Conservation (phyloP, 2,888 invertebrate species). For the Agapostemon virescens region DNA sequence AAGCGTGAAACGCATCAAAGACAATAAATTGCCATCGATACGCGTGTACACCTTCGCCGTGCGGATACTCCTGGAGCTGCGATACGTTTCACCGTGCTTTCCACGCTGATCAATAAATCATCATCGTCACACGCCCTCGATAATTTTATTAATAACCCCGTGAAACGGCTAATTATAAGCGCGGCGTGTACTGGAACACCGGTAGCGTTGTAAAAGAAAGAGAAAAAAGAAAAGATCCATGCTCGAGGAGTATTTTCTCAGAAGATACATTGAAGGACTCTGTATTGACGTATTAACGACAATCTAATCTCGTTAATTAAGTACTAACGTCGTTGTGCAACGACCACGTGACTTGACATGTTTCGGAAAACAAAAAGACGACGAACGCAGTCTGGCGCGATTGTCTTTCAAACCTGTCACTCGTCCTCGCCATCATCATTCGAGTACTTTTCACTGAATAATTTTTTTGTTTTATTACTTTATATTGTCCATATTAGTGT, state of each 20-base stretch:
- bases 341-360: constrained; percentile 20
- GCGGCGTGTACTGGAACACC: neutral
- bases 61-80: neutral
- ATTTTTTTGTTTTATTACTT: neutral
- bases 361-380: constrained; percentile 5
- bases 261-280: neutral
- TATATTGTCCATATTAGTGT: neutral
- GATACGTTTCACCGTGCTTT: constrained; percentile 14
- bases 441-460: neutral
- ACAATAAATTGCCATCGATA: neutral
- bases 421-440: neutral
- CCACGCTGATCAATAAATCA: constrained; percentile 48
- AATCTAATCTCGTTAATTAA: constrained; percentile 48
- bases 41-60: neutral
- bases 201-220: neutral
- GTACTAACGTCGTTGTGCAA: constrained; percentile 20
- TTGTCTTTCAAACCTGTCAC: neutral
- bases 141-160: constrained; percentile 55
- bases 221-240: neutral
- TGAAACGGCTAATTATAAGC: constrained; percentile 33
- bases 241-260: neutral
- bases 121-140: constrained; percentile 48
- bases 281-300: constrained; percentile 24
- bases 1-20: neutral
- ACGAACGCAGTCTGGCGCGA: neutral